Conservation (phyloP, 2,113 vertebrate species). For the Gracilinanus agilis region DNA sequence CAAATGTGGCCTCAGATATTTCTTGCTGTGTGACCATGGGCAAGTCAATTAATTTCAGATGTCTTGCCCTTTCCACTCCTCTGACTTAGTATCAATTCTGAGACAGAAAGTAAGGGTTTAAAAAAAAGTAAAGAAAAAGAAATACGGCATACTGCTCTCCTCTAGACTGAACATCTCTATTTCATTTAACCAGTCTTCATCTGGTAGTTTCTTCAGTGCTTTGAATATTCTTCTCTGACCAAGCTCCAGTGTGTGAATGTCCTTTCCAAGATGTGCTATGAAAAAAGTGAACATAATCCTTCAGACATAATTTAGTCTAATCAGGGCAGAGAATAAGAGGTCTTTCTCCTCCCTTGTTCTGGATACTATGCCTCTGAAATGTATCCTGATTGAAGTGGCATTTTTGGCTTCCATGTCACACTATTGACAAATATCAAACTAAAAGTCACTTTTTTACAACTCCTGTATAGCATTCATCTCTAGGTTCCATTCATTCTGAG, state of each 20-base stretch:
- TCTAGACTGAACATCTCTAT: background rate
- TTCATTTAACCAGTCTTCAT: background rate
- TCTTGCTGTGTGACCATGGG: too few relatives aligned
- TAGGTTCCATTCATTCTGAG: background rate
- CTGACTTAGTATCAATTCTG: too few relatives aligned
- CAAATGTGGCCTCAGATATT: too few relatives aligned
- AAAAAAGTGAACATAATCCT: background rate
- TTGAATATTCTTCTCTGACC: background rate
- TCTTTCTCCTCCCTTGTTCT: background rate
- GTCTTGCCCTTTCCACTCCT: too few relatives aligned
- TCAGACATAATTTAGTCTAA: background rate
- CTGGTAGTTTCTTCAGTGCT: background rate
- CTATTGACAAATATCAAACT: background rate
- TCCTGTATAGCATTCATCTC: background rate
- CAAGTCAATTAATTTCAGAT: too few relatives aligned
- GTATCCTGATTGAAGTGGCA: background rate
- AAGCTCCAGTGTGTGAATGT: background rate
- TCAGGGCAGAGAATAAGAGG: background rate
- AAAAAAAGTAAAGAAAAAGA: too few relatives aligned
- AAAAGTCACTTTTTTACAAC: background rate
- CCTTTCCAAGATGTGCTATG: background rate
- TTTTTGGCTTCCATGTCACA: background rate
- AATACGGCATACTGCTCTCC: background rate
- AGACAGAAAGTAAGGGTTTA: too few relatives aligned
- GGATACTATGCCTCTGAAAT: background rate